Conservation (phyloP, 1,140 invertebrate species). For the Macrostomum lignano region DNA sequence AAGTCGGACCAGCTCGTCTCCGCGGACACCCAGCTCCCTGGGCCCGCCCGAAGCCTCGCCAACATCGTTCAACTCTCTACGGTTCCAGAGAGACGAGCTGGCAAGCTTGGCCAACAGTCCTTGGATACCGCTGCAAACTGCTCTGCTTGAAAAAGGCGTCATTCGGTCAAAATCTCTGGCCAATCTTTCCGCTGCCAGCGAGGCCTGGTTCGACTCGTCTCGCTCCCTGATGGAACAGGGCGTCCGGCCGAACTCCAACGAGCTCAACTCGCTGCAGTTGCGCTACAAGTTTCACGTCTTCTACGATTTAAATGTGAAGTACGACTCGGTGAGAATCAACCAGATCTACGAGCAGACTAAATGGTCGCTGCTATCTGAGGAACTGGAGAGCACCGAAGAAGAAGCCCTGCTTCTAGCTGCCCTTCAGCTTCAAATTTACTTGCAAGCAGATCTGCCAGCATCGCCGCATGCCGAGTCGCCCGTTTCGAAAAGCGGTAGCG, state of each 20-base stretch:
- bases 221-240: constrained; percentile 95
- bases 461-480: background rate
- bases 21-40: too few relatives aligned
- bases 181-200: too few relatives aligned
- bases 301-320: constrained; percentile 67
- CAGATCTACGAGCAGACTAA: constrained; percentile 96
- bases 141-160: too few relatives aligned
- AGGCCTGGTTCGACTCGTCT: constrained; percentile 84
- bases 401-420: constrained; percentile 94
- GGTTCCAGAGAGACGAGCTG: too few relatives aligned
- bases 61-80: too few relatives aligned
- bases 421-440: constrained; percentile 71
- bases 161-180: too few relatives aligned
- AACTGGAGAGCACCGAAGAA: constrained; percentile 92
- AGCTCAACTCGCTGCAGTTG: constrained; percentile 51
- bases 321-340: constrained; percentile 77
- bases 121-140: too few relatives aligned
- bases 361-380: constrained; percentile 83
- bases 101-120: too few relatives aligned
- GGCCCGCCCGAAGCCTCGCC: too few relatives aligned
- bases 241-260: constrained; percentile 46
- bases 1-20: too few relatives aligned
- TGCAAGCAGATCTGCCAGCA: constrained; percentile 48
- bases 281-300: constrained; percentile 42
- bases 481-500: constrained; percentile 4